Base-by-base conservation (phyloP, 2,113 vertebrate genomes). In the Archilochus colubris region DNA sequence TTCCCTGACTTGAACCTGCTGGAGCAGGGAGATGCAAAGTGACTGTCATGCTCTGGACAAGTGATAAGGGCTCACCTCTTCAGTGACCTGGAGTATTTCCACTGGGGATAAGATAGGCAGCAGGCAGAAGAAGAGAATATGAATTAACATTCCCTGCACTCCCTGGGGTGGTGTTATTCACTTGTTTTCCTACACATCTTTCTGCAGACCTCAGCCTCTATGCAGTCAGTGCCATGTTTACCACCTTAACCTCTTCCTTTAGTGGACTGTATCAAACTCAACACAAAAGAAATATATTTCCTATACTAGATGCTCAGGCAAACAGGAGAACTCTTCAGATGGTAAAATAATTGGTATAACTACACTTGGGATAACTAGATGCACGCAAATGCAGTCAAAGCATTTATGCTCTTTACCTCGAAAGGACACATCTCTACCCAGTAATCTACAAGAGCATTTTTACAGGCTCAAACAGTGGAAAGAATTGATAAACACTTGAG, bases 401-500 rank as follows among this genome's bases (percentile, higher is more conserved):
- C 2, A 23, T 83, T 90, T 78, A 61, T 79, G 50, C 74, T 72
- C 54, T 95, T 94, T 94, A 72, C 88, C 40, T 91, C 73, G 54
- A 93, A 83, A 94, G 72, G 30, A 68, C 48, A 40, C 15, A 91
- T 55, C 64, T 93, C 91, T 75, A 66, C 73, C 50, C 61, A 58
- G 59, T 63, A 93, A 93, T 81, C 81, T 81, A 62, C 57, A 51
- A 61, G 38, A 88, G 38, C 85, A 53, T 82, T 95, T 94, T 89
- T 76, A 57, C 67, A 94, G 61, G 76, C 58, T 95, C 90, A 94
- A 91, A 57, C 85, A 95, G 79, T 61, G 80, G 93, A 95, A 95
- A 94, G 80, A 93, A 93, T 22, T 95, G 79, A 83, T 90, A 93
- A 95, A 91, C 88, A 93, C 82, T 90, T 70, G 55, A 93, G 57